Evolutionary conservation across 2,113 vertebrate genomes (phyloP).

Genomic region (Ascaphus truei): DNA sequence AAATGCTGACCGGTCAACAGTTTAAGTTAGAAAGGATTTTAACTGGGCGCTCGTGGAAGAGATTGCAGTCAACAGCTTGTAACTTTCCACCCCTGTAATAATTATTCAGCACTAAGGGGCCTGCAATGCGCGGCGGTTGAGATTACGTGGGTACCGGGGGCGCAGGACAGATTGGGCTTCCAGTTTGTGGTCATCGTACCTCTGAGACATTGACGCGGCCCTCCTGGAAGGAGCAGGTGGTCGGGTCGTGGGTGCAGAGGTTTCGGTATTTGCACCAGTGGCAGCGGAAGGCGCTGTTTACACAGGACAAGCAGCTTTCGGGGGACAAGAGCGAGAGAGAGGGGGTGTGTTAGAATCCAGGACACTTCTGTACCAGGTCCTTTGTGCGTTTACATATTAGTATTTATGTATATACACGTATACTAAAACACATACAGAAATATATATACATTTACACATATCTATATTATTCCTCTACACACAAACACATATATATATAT

Average conservation of each 20-base stretch:
- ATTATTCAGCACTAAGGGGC: background rate
- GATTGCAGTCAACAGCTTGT: too few relatives aligned
- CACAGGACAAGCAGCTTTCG: conserved; percentile 91
- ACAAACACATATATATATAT: too few relatives aligned
- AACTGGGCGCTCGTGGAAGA: too few relatives aligned
- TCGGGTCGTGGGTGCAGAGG: conserved; percentile 94
- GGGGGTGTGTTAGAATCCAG: too few relatives aligned
- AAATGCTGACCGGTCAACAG: too few relatives aligned
- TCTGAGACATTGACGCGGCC: conserved; percentile 92
- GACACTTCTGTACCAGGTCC: too few relatives aligned
- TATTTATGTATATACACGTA: too few relatives aligned
- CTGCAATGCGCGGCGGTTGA: background rate
- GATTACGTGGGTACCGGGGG: background rate
- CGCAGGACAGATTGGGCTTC: background rate
- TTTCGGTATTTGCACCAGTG: conserved; percentile 98
- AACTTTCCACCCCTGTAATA: background rate
- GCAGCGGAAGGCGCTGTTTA: conserved; percentile 95
- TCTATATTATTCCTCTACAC: too few relatives aligned
- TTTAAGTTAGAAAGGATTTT: too few relatives aligned
- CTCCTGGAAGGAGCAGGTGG: conserved; percentile 96
- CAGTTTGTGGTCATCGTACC: conserved; percentile 60
- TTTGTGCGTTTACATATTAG: too few relatives aligned
- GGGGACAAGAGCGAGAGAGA: conserved; percentile 1
- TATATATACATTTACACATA: too few relatives aligned
- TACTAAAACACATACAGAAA: too few relatives aligned